phyloP scores from a whole-genome alignment of 37 sponge, comb jelly and placozoan species.

The Bolinopsis microptera region DNA sequence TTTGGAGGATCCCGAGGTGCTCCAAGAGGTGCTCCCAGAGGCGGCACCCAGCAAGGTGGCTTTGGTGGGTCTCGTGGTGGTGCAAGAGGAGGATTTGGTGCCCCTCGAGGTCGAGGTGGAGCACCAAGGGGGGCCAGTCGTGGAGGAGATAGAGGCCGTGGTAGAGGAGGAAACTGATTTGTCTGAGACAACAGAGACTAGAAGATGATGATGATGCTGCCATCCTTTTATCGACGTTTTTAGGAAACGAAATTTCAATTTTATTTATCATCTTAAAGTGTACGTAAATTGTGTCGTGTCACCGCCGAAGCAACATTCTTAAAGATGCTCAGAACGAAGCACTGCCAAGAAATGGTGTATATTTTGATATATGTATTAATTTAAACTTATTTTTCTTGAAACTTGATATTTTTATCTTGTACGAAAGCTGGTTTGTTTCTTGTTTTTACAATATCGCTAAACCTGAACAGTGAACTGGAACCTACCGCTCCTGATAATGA shows the following conservation, averaged over 20 bases:
- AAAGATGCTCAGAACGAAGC: not conserved
- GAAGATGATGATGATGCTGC: too few relatives aligned
- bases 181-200: not conserved
- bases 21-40: not conserved
- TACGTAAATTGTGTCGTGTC: not conserved
- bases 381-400: not conserved
- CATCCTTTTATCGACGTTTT: too few relatives aligned
- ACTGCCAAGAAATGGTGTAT: not conserved
- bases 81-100: not conserved
- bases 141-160: not conserved
- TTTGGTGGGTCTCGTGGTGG: not conserved
- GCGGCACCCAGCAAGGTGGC: not conserved
- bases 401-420: not conserved
- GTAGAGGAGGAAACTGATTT: not conserved
- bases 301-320: not conserved
- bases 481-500: too few relatives aligned
- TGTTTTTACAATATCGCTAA: too few relatives aligned
- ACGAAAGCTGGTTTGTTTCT: too few relatives aligned
- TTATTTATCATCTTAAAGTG: too few relatives aligned
- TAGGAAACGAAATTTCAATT: too few relatives aligned
- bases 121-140: not conserved
- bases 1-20: not conserved
- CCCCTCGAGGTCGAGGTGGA: not conserved
- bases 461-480: too few relatives aligned
- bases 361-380: not conserved